Percentiles rank a stretch among this genome's conserved stretches.
These are phyloP conservation scores for Thermophis baileyi DNA, from an alignment of 2,113 vertebrate genomes.

Conservation along the genomic window DNA sequence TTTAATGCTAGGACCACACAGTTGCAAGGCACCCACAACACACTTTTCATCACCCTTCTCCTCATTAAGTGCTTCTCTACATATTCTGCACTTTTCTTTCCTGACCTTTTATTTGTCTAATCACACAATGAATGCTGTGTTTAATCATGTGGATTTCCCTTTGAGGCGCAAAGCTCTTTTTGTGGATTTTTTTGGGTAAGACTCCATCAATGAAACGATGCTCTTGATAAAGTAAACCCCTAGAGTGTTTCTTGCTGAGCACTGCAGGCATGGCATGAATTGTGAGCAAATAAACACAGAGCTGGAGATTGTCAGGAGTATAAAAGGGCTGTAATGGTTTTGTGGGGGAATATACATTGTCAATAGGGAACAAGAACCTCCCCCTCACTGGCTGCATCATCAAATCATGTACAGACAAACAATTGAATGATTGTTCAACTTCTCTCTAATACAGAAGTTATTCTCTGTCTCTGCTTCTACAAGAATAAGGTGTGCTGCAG, in stretches of 20 bases:
- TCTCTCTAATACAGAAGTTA: slow-evolving; percentile 16
- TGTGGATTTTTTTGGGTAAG: rapidly evolving
- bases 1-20: not conserved
- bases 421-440: slow-evolving; percentile 27
- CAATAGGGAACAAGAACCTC: not conserved
- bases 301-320: rapidly evolving
- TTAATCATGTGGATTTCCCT: not conserved
- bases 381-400: not conserved
- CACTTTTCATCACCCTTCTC: not conserved
- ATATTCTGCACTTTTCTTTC: rapidly evolving
- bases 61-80: not conserved
- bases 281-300: not conserved
- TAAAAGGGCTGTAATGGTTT: not conserved
- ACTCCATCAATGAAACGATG: not conserved
- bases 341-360: not conserved
- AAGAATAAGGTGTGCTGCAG: slow-evolving; percentile 39
- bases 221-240: not conserved
- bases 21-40: not conserved
- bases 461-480: slow-evolving; percentile 24
- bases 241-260: not conserved
- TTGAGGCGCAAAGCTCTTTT: not conserved
- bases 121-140: rapidly evolving
- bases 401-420: slow-evolving; percentile 10
- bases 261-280: rapidly evolving
- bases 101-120: not conserved